Evolutionary conservation across 2,113 vertebrate genomes (phyloP).

Genomic region (Charadrius vociferus): DNA sequence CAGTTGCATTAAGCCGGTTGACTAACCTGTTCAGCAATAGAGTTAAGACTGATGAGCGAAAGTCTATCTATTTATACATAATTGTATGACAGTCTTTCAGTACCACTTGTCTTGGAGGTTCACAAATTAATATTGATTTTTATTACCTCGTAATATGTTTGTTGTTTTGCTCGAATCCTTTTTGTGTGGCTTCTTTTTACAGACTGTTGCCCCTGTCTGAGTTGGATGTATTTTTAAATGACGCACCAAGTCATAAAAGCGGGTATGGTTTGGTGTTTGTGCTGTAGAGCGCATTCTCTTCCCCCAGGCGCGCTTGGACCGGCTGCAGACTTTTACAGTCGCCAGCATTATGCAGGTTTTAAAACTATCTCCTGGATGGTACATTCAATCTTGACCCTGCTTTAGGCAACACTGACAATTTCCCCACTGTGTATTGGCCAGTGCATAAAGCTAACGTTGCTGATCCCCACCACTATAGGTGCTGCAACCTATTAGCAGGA

Average conservation of each 20-base stretch:
- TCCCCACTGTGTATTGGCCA: not conserved
- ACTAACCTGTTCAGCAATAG: not conserved
- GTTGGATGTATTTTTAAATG: not conserved
- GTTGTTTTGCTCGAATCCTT: not conserved
- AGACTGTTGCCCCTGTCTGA: not conserved
- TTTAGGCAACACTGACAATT: not conserved
- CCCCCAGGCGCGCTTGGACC: not conserved
- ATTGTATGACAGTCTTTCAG: not conserved
- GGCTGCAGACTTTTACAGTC: not conserved
- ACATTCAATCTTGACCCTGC: not conserved
- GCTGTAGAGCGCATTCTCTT: not conserved
- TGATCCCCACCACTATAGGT: not conserved
- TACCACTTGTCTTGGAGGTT: not conserved
- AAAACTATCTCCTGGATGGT: not conserved
- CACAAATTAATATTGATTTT: not conserved
- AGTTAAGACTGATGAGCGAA: not conserved
- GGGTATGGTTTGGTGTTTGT: not conserved
- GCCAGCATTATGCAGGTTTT: not conserved
- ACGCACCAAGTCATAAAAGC: not conserved
- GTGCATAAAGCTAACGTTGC: not conserved
- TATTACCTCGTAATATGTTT: not conserved
- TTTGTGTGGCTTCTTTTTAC: not conserved
- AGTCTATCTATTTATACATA: not conserved
- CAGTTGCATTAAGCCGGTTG: not conserved
- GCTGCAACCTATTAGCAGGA: not conserved